Conservation (phyloP, 1,140 invertebrate genomes). For the Thalassaphorura encarpata region DNA sequence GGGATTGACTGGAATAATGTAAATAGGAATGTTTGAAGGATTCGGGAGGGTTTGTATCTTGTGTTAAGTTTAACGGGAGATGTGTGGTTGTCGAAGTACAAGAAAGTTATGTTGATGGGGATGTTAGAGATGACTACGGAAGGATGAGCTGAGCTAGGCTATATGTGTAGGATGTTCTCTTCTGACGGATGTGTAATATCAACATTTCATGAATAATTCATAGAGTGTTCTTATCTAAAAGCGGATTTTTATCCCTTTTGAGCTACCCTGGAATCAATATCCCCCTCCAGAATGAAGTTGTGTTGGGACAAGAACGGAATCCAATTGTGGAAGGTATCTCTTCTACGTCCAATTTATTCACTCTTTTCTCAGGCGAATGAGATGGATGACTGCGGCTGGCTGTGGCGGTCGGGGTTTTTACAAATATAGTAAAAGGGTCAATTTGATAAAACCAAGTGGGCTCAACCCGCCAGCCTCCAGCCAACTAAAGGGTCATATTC, state of each 20-base stretch:
- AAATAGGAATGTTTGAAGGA: background rate
- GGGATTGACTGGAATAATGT: too few species aligned
- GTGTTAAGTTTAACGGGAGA: background rate
- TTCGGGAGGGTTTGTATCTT: background rate
- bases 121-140: background rate
- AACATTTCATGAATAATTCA: constrained; percentile 33
- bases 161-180: background rate
- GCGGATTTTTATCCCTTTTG: constrained; percentile 32
- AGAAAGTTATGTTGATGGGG: background rate
- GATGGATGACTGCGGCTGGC: too few species aligned
- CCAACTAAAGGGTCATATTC: too few species aligned
- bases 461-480: too few species aligned
- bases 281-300: constrained; percentile 30
- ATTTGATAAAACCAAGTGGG: too few species aligned
- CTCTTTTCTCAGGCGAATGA: background rate
- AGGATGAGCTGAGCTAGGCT: background rate
- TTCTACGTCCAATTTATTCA: constrained; percentile 3
- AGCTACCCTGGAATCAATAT: constrained; percentile 29
- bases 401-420: too few species aligned
- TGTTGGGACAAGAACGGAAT: constrained; percentile 29
- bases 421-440: too few species aligned
- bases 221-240: constrained; percentile 31
- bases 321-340: constrained; percentile 26
- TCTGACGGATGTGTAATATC: constrained; percentile 22
- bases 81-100: background rate